phyloP scores from a whole-genome alignment of 2,888 invertebrate genomes.

The Pimpla rufipes region DNA sequence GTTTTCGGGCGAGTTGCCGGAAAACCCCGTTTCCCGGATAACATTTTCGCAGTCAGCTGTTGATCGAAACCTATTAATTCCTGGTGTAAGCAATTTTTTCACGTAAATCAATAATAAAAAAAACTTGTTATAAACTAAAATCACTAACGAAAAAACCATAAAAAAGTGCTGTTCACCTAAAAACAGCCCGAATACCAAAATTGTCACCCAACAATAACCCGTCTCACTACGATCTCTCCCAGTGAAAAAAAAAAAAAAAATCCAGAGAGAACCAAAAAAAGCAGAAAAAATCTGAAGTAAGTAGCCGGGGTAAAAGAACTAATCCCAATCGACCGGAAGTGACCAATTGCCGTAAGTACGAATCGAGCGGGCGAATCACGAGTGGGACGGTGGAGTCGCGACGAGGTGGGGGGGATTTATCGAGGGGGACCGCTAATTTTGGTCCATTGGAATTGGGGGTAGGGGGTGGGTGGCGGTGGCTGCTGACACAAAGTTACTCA shows the following conservation, averaged over 20 bases:
- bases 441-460: constrained; percentile 56
- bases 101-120: too few species aligned
- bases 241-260: neutral
- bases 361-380: constrained; percentile 17
- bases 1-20: neutral
- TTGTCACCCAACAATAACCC: too few species aligned
- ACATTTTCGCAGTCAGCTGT: neutral
- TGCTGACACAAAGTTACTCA: constrained; percentile 69
- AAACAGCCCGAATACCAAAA: too few species aligned
- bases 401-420: constrained; percentile 5
- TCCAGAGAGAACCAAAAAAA: neutral
- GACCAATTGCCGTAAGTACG: constrained; percentile 41
- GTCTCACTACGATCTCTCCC: neutral
- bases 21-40: neutral
- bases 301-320: constrained; percentile 1
- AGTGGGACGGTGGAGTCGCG: neutral
- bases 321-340: constrained; percentile 39
- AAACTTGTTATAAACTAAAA: too few species aligned
- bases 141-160: neutral
- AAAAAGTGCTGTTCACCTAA: too few species aligned
- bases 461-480: constrained; percentile 1
- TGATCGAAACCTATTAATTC: too few species aligned
- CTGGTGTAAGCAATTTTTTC: too few species aligned
- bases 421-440: constrained; percentile 55
- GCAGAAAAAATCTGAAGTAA: neutral